Conservation (phyloP, 2,797 vertebrate genomes). For the Carapus acus region DNA sequence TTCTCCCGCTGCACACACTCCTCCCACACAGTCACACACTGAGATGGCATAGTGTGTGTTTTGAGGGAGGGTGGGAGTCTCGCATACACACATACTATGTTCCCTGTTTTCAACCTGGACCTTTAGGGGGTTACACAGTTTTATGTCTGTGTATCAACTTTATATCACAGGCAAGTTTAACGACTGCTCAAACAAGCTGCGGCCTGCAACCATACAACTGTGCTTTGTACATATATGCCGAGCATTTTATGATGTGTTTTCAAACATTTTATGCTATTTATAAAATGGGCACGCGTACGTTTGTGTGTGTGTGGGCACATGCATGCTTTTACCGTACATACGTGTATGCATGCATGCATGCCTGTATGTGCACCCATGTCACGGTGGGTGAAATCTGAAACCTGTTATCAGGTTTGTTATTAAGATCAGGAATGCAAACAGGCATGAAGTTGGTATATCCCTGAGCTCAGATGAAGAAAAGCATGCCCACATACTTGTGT, state of each 20-base stretch:
- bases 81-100: conserved; percentile 35
- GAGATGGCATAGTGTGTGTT: conserved; percentile 35
- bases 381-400: not conserved
- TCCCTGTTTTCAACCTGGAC: conserved; percentile 40
- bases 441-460: not conserved
- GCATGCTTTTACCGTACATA: too few relatives aligned
- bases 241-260: conserved; percentile 1
- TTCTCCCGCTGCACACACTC: conserved; percentile 14
- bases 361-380: too few relatives aligned
- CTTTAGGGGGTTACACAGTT: conserved; percentile 26
- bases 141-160: conserved; percentile 41
- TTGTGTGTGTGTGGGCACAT: conserved; percentile 4
- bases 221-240: conserved; percentile 14
- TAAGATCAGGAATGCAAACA: not conserved
- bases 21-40: conserved; percentile 23
- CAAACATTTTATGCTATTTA: conserved; percentile 4
- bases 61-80: conserved; percentile 1
- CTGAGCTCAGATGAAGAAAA: not conserved
- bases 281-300: conserved; percentile 2
- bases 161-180: conserved; percentile 21
- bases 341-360: too few relatives aligned
- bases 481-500: too few relatives aligned
- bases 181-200: conserved; percentile 23
- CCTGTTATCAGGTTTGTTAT: conserved; percentile 7
- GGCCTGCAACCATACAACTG: too few relatives aligned